phyloP scores from a whole-genome alignment of 1,140 invertebrate genomes.

The Phymorhynchus buccinoides region DNA sequence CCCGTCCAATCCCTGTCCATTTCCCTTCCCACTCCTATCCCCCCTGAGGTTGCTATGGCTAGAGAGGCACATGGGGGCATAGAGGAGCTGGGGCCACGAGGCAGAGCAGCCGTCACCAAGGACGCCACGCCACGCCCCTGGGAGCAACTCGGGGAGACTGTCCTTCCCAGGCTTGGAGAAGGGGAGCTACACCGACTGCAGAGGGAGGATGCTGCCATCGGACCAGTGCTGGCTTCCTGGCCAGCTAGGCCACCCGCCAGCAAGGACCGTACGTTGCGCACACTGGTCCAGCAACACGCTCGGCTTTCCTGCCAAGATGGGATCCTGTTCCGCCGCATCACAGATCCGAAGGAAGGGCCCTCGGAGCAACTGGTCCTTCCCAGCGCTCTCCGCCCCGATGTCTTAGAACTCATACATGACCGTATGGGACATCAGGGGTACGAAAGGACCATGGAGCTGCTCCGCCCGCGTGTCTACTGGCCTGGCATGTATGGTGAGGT shows the following conservation, averaged over 20 bases:
- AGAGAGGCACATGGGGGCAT: background rate
- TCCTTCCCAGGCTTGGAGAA: background rate
- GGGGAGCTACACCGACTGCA: background rate
- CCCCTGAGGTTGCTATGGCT: background rate
- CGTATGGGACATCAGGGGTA: conserved; percentile 43
- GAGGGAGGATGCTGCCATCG: background rate
- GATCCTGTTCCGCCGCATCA: background rate
- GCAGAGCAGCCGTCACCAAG: background rate
- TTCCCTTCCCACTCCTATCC: too few relatives aligned
- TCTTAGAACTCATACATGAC: conserved; percentile 42
- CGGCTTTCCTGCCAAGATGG: background rate
- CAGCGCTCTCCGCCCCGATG: conserved; percentile 25
- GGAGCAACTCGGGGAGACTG: background rate
- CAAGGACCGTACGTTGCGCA: background rate
- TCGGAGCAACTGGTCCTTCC: conserved; percentile 36
- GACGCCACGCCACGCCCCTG: background rate
- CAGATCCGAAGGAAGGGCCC: too few relatives aligned
- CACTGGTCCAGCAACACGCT: background rate
- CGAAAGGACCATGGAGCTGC: conserved; percentile 35
- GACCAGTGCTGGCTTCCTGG: background rate
- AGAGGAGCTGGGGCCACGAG: background rate
- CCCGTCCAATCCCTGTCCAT: background rate
- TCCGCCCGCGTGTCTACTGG: conserved; percentile 36
- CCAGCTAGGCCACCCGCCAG: background rate
- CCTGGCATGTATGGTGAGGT: background rate